Percentiles rank a stretch among this genome's conserved stretches.
Evolutionary conservation across 1,140 invertebrate species (phyloP).

Genomic region (Bradysia coprophila): DNA sequence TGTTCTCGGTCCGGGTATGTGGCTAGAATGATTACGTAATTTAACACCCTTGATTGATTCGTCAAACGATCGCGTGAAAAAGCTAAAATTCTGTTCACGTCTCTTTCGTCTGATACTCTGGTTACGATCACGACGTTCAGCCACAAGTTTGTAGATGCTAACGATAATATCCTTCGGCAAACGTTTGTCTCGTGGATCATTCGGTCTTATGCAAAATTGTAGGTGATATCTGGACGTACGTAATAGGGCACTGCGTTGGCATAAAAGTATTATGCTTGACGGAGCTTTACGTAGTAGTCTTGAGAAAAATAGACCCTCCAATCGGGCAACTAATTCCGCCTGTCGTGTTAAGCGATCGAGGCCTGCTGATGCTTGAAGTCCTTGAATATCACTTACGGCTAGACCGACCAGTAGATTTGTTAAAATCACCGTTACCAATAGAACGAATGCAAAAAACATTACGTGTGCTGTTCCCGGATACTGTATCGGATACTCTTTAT

Average conservation of each 20-base stretch:
- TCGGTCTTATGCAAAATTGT: constrained; percentile 49
- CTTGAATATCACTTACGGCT: constrained; percentile 66
- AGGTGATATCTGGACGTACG: constrained; percentile 49
- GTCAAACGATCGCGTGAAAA: neutral
- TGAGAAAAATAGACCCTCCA: constrained; percentile 67
- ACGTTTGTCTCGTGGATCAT: constrained; percentile 57
- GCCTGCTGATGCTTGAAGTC: constrained; percentile 62
- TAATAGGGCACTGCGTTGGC: constrained; percentile 47
- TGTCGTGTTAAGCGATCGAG: constrained; percentile 59
- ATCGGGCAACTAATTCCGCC: constrained; percentile 55
- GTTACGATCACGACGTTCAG: constrained; percentile 36
- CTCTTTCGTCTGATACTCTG: constrained; percentile 27
- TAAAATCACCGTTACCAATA: constrained; percentile 67
- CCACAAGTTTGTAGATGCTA: constrained; percentile 50
- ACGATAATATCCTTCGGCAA: constrained; percentile 53
- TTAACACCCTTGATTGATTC: neutral
- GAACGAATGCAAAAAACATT: constrained; percentile 55
- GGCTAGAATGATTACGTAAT: neutral
- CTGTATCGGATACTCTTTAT: constrained; percentile 26
- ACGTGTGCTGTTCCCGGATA: constrained; percentile 51
- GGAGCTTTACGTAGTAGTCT: constrained; percentile 45
- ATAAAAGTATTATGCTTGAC: constrained; percentile 34
- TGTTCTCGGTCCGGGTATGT: neutral
- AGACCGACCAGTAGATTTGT: constrained; percentile 72
- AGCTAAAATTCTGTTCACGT: constrained; percentile 24